These are phyloP conservation scores for Podarcis lilfordi DNA, from an alignment of 2,797 vertebrate genomes.

Conservation along the genomic window DNA sequence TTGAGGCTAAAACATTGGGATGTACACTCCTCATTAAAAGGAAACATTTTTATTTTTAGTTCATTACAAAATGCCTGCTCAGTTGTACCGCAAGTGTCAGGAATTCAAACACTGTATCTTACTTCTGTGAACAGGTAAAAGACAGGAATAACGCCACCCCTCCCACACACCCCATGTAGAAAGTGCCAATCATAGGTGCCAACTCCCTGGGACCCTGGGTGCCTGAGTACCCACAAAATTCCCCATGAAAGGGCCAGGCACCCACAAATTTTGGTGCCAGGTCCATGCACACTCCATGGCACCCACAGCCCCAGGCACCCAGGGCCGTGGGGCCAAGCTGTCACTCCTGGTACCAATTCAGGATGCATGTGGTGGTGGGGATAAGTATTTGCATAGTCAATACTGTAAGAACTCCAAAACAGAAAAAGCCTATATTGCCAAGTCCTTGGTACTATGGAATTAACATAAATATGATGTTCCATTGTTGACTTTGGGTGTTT, in stretches of 20 bases:
- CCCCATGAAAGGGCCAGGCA: too few relatives aligned
- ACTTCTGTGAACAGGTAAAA: neutral
- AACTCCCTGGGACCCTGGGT: too few relatives aligned
- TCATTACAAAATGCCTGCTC: constrained; percentile 6
- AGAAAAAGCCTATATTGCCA: neutral
- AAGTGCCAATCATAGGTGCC: neutral
- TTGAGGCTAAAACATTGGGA: constrained; percentile 9
- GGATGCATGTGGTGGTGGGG: too few relatives aligned
- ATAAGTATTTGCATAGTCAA: neutral
- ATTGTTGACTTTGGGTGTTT: neutral
- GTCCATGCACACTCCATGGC: too few relatives aligned
- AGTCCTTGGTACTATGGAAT: neutral
- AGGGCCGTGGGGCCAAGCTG: too few relatives aligned
- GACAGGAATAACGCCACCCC: neutral
- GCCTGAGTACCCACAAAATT: too few relatives aligned
- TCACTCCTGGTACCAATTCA: too few relatives aligned
- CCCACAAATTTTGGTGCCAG: too few relatives aligned
- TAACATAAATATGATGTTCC: neutral
- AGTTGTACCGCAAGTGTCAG: neutral
- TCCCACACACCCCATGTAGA: neutral
- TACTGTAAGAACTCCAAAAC: neutral
- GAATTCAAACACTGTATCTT: neutral
- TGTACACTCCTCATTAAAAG: neutral
- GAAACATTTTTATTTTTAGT: neutral
- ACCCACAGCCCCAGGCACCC: too few relatives aligned